Evolutionary conservation across 2,888 invertebrate species (phyloP), one percentile per base, ranked within the genome.

Genomic region (Hymenopus coronatus): DNA sequence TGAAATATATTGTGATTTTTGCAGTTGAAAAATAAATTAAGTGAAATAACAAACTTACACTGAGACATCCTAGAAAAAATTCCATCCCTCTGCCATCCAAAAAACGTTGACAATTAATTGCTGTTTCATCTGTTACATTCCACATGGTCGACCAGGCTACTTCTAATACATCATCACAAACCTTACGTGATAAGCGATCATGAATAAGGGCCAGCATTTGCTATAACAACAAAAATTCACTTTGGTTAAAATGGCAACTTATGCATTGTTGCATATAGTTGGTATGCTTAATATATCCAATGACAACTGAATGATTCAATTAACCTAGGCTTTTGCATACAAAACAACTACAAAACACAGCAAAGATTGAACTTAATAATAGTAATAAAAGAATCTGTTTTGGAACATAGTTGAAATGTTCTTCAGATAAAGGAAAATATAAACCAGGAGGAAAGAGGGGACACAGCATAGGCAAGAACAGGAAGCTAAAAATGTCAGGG

Each of bases 121-220:
- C 97, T 20, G 99, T 99, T 94, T 99, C 99, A 93, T 99, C 99
- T 70, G 97, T 97, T 91, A 98, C 97, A 94, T 99, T 99, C 99
- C 99, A 99, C 97, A 99, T 97, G n/a, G 98, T 98, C 89, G 98
- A 98, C 99, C 99, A 99, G 6, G 99, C 98, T 27, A 98, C 98
- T 94, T 99, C 99, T 94, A 99, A 95, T 28, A 99, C 98, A 93
- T 99, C 99, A 93, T 99, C 99, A 92, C 98, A 98, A 83, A 97
- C 94, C 89, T 95, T 95, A 82, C 96, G 94, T 89, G 96, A 95
- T 90, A 98, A 94, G 87, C 98, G 96, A 92, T 97, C 96, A 88
- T 96, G 95, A 90, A 99, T 98, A 91, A 99, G 94, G 91, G 96
- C 95, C 92, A 99, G 93, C 98, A 99, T 98, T 93, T 96, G 96